These are phyloP conservation scores for Propithecus coquereli DNA, from an alignment of 2,113 vertebrate genomes.

Conservation along the genomic window DNA sequence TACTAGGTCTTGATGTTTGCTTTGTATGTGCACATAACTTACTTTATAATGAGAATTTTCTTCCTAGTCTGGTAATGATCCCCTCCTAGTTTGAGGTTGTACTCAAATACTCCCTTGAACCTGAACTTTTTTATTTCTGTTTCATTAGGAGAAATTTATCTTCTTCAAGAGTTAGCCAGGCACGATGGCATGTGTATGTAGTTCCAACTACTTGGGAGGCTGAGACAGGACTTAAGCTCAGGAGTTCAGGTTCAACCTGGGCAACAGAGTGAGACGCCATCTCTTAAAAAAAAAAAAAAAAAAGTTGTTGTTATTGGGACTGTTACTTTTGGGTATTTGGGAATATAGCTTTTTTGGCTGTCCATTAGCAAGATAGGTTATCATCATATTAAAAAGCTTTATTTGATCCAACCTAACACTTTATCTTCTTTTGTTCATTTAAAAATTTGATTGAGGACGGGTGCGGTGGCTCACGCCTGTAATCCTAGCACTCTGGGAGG, in stretches of 20 bases:
- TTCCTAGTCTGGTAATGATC: neutral
- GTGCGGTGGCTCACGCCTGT: no score
- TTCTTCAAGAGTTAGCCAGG: neutral
- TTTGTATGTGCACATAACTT: neutral
- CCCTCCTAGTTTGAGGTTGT: neutral
- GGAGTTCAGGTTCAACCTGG: no score
- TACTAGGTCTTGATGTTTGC: neutral
- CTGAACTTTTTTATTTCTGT: neutral
- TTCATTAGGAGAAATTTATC: neutral
- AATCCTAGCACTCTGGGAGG: no score
- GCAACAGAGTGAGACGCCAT: no score
- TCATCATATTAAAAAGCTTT: neutral
- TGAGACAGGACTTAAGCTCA: no score
- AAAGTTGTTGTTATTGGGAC: neutral
- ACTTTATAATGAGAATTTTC: neutral
- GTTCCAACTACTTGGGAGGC: no score
- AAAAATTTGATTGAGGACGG: no score
- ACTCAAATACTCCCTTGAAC: neutral
- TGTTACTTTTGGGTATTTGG: conserved; percentile 19
- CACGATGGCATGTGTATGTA: no score
- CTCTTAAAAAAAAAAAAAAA: no score
- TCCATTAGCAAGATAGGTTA: neutral
- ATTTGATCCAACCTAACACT: neutral
- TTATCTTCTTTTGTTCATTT: conserved; percentile 12
- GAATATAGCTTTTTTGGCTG: neutral